Evolutionary conservation across 2,888 invertebrate genomes (phyloP), one percentile per base, ranked within the genome.

Genomic region (Agrilus cyanescens): DNA sequence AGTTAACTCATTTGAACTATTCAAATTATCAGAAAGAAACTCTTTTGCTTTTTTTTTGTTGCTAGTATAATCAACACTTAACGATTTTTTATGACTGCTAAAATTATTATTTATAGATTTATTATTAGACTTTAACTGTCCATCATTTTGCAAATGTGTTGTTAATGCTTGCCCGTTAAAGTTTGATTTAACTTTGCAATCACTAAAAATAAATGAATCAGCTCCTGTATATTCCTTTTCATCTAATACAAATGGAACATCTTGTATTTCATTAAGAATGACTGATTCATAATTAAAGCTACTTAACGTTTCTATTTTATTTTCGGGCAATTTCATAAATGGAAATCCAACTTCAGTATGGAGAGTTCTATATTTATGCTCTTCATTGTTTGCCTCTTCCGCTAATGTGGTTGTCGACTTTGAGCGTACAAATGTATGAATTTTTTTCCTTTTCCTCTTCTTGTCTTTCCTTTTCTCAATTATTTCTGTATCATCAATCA

Each of bases 401-500:
- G 46, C 45, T 13, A 60, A 47, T 4, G 54, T 57, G 5, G 51
- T 51, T 15, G 58, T 57, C 2, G 61, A 61, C 41, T 53, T 57
- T 4, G 57, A 57, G 12, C 57, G 46, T 32, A 50, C 52, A 14
- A 53, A 40, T 15, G 37, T 16, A 30, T 49, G 34, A 38, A 46
- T 40, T 40, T 50, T 51, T 48, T 54, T 56, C 32, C 52, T 51
- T 44, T 51, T 53, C 18, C 59, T 33, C 45, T 66, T 60, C 48
- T 68, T 63, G 37, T 53, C 60, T 39, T 59, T 65, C 12, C 48
- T 53, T 53, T 57, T 62, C 29, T 54, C 55, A 46, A 57, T 15
- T 7, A 42, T 49, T 7, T 51, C 53, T n/a, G 71, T 70, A 41
- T 74, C 74, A 14, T 72, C 67, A 41, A 76, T 74, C 51, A 76